These are phyloP conservation scores for Dendronephthya gigantea DNA, from an alignment of 64 coral and sea anemone species.

Conservation along the genomic window DNA sequence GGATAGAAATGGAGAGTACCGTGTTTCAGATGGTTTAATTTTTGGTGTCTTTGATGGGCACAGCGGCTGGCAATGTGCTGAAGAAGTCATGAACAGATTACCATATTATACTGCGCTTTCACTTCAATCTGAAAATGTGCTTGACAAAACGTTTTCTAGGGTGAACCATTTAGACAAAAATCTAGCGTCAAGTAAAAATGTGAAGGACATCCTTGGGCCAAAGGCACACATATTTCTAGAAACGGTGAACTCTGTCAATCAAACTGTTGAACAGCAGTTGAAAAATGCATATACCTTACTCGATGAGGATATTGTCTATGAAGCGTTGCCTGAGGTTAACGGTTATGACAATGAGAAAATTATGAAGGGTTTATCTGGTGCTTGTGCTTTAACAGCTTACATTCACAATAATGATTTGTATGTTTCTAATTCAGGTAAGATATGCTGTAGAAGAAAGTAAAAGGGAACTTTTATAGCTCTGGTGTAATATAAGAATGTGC, in stretches of 20 bases:
- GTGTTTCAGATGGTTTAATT: slow-evolving; percentile 41
- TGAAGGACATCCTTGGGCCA: neutral
- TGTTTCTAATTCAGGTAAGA: slow-evolving; percentile 74
- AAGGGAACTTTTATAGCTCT: too few relatives aligned
- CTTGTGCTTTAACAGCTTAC: slow-evolving; percentile 72
- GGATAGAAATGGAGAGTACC: slow-evolving; percentile 70
- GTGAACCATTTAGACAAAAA: neutral
- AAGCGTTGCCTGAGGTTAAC: slow-evolving; percentile 78
- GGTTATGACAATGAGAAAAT: slow-evolving; percentile 63
- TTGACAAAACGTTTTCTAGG: neutral
- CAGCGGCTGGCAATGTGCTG: slow-evolving; percentile 93
- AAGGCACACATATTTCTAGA: slow-evolving; percentile 56
- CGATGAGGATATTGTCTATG: slow-evolving; percentile 82
- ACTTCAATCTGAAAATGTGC: slow-evolving; percentile 36
- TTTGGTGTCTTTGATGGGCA: slow-evolving; percentile 98
- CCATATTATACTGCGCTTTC: slow-evolving; percentile 66
- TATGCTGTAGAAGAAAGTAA: too few relatives aligned
- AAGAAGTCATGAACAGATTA: slow-evolving; percentile 64
- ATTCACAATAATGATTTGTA: slow-evolving; percentile 60
- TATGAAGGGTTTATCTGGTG: slow-evolving; percentile 62
- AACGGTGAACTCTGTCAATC: slow-evolving; percentile 39
- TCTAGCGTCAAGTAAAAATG: neutral
- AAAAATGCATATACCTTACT: slow-evolving; percentile 64
- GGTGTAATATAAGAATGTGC: too few relatives aligned
- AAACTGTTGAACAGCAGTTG: slow-evolving; percentile 45